Evolutionary conservation across 2,797 vertebrate genomes (phyloP).

Genomic region (Mus caroli): DNA sequence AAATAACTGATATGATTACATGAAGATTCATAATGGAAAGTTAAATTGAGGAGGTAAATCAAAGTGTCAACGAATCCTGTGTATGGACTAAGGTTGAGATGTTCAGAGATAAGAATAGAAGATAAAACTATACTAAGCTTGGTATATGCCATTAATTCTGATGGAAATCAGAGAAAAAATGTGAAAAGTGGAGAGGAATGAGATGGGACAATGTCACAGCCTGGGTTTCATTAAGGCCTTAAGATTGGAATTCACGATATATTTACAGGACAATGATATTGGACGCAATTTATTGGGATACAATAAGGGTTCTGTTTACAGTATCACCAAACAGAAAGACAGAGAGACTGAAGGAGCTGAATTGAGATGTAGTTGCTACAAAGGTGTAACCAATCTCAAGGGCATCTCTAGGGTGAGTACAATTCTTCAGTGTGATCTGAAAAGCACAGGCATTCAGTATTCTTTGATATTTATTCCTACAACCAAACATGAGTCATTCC

Average conservation of each 20-base stretch:
- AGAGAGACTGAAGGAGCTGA: neutral
- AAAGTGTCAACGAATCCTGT: neutral
- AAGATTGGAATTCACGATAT: neutral
- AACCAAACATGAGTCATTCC: neutral
- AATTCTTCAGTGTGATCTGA: neutral
- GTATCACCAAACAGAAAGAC: neutral
- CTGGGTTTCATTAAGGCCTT: neutral
- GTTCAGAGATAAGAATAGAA: neutral
- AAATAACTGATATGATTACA: neutral
- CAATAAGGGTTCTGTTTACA: neutral
- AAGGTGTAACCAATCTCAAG: neutral
- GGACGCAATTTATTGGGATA: neutral
- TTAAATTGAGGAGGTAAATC: neutral
- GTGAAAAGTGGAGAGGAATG: neutral
- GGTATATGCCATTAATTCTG: neutral
- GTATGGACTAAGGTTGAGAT: neutral
- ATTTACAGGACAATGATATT: neutral
- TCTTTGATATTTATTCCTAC: neutral
- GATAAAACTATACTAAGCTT: neutral
- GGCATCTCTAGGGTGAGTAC: neutral
- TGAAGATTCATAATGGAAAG: neutral
- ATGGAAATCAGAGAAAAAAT: slow-evolving; percentile 36
- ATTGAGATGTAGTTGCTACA: neutral
- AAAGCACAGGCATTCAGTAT: neutral
- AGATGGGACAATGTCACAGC: neutral